Percentiles rank a stretch among this genome's conserved stretches.
Evolutionary conservation across 2,888 invertebrate species (phyloP).

Genomic region (Synanthedon andrenaeformis): DNA sequence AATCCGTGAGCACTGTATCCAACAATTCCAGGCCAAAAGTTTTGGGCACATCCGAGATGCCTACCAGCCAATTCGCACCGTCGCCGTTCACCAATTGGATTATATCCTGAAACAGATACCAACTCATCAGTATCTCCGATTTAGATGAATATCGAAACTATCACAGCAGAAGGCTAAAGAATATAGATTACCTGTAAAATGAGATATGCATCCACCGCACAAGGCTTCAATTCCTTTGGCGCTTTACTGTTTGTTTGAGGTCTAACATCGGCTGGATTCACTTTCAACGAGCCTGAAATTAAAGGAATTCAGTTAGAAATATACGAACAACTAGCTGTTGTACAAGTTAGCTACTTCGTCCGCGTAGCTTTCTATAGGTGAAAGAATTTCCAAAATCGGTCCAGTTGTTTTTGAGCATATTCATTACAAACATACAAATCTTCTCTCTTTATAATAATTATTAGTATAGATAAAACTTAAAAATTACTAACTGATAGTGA

Average conservation of each 20-base stretch:
- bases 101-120: constrained; percentile 76
- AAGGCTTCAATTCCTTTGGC: constrained; percentile 85
- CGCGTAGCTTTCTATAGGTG: too few relatives aligned
- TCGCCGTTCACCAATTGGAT: constrained; percentile 97
- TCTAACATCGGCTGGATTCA: constrained; percentile 84
- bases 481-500: too few relatives aligned
- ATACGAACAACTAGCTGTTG: not conserved
- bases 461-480: too few relatives aligned
- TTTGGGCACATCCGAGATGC: constrained; percentile 96
- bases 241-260: constrained; percentile 77
- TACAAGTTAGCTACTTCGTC: too few relatives aligned
- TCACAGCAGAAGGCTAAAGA: too few relatives aligned
- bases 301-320: constrained; percentile 4
- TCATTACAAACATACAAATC: too few relatives aligned
- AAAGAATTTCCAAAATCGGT: too few relatives aligned
- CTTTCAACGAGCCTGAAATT: constrained; percentile 53
- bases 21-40: constrained; percentile 96
- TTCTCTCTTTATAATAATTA: too few relatives aligned
- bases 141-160: too few relatives aligned
- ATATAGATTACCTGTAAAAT: constrained; percentile 83
- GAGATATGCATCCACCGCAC: constrained; percentile 94
- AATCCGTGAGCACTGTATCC: constrained; percentile 91
- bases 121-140: not conserved
- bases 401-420: too few relatives aligned
- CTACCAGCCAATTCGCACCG: constrained; percentile 94